These are phyloP conservation scores for Mylabris sibirica DNA, from an alignment of 2,888 invertebrate species.

Conservation along the genomic window DNA sequence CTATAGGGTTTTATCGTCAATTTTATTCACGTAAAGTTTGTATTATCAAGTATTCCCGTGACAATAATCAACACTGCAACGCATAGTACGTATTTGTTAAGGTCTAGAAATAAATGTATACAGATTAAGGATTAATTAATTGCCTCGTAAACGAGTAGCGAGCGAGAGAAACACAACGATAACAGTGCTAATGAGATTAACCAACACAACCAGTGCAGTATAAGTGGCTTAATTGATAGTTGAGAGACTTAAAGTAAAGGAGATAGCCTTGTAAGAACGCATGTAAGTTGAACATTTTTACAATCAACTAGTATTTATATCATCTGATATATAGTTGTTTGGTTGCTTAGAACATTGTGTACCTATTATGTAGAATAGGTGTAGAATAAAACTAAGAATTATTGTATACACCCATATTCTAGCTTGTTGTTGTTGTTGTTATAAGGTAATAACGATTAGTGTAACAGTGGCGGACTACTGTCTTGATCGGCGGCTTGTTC, in stretches of 20 bases:
- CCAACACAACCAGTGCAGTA: constrained; percentile 51
- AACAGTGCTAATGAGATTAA: constrained; percentile 61
- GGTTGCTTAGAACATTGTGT: constrained; percentile 31
- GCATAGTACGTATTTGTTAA: constrained; percentile 31
- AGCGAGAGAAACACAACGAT: constrained; percentile 59
- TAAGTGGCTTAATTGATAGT: constrained; percentile 60
- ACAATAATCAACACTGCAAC: constrained; percentile 41
- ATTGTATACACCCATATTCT: constrained; percentile 13
- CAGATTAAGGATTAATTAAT: constrained; percentile 62
- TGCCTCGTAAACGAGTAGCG: constrained; percentile 57
- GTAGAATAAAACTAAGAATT: constrained; percentile 13
- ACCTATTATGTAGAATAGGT: constrained; percentile 32
- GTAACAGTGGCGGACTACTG: constrained; percentile 26
- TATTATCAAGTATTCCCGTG: constrained; percentile 38
- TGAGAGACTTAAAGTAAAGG: constrained; percentile 50
- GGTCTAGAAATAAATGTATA: constrained; percentile 50
- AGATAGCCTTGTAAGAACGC: constrained; percentile 59
- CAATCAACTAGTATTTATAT: constrained; percentile 47
- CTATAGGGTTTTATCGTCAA: constrained; percentile 28
- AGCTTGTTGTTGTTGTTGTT: constrained; percentile 4
- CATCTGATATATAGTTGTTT: constrained; percentile 47
- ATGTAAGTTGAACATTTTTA: constrained; percentile 47
- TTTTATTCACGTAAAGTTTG: constrained; percentile 31
- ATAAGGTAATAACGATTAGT: constrained; percentile 31
- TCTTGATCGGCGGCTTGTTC: constrained; percentile 30